Evolutionary conservation across 1,140 invertebrate species (phyloP), one percentile per base, ranked within the genome.

Genomic region (Macrobrachium rosenbergii): DNA sequence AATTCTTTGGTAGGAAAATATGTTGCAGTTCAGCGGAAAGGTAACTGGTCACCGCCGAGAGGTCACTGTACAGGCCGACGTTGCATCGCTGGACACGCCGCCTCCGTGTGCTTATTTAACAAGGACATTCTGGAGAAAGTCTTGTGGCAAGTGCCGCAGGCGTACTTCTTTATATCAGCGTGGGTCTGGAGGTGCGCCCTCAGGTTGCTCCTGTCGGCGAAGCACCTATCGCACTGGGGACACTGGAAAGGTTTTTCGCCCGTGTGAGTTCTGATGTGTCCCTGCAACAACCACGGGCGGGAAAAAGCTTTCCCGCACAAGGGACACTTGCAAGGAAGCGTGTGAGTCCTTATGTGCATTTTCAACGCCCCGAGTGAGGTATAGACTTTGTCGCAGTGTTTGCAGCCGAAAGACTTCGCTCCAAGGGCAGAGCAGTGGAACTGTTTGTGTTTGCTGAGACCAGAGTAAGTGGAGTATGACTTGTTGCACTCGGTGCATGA

Each of bases 191-290:
- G 85, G 85, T 87, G 85, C 8, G 85, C 85, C 37, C 85, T 67
- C 59, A 87, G 85, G 85, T 87, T 87, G 69, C 85, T 87, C 78
- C 85, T 78, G 78, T 87, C 85, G 21, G 85, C 85, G 85, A 87
- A 87, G 85, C 85, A 87, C 58, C 85, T 77, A 79, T 87, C 85
- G 52, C 85, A 87, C 78, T 87, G 85, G 58, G 85, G 69, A 21
- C 85, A 87, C 85, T 87, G 85, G 78, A 87, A 87, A 79, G 85
- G 85, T 67, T 87, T 87, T 79, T 87, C 85, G 16, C 85, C 85
- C 12, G 85, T 87, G 78, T 87, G 85, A 79, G 85, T 87, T 69
- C 85, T 87, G 85, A 87, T 87, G 85, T 87, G 85, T n/a, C 85
- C 85, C 85, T 87, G 85, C 78, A 87, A 69, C 67, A 87, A 69